Conservation (phyloP, 30 jellyfish, hydroid and myxozoan species). For the Aurelia aurita complex sp. Pacific region DNA sequence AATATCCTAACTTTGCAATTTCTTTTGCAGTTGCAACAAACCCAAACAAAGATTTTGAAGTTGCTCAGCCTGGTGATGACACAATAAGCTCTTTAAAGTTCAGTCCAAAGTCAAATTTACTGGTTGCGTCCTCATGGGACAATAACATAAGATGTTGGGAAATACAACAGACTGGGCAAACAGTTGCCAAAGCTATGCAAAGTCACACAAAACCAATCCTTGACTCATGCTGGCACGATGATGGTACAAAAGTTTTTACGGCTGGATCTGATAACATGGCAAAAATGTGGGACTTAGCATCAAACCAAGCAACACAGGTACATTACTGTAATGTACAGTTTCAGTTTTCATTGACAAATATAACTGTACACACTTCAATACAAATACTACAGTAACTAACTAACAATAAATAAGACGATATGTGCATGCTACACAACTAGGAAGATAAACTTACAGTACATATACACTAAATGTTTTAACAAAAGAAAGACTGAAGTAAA, state of each 20-base stretch:
- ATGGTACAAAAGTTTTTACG: slow-evolving; percentile 87
- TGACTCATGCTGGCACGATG: slow-evolving; percentile 94
- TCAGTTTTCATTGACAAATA: too few species aligned
- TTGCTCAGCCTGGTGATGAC: slow-evolving; percentile 85
- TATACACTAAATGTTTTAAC: too few species aligned
- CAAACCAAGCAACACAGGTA: slow-evolving; percentile 81
- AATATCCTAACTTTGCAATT: neutral
- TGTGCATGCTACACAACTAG: too few species aligned
- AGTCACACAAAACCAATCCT: slow-evolving; percentile 90
- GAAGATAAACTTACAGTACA: too few species aligned
- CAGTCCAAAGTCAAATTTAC: slow-evolving; percentile 87
- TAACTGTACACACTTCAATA: too few species aligned
- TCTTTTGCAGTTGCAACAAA: neutral
- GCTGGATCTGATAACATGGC: slow-evolving; percentile 95
- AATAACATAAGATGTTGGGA: slow-evolving; percentile 79
- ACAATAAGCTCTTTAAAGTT: slow-evolving; percentile 76
- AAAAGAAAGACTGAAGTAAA: too few species aligned
- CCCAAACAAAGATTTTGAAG: slow-evolving; percentile 77
- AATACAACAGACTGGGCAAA: slow-evolving; percentile 74
- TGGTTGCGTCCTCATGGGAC: slow-evolving; percentile 93
- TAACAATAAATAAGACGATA: too few species aligned
- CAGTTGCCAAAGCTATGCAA: slow-evolving; percentile 92
- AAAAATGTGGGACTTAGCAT: slow-evolving; percentile 92
- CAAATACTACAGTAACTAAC: too few species aligned
- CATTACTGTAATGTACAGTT: neutral